Evolutionary conservation across 1,140 invertebrate species (phyloP).

Genomic region (Nephila pilipes): DNA sequence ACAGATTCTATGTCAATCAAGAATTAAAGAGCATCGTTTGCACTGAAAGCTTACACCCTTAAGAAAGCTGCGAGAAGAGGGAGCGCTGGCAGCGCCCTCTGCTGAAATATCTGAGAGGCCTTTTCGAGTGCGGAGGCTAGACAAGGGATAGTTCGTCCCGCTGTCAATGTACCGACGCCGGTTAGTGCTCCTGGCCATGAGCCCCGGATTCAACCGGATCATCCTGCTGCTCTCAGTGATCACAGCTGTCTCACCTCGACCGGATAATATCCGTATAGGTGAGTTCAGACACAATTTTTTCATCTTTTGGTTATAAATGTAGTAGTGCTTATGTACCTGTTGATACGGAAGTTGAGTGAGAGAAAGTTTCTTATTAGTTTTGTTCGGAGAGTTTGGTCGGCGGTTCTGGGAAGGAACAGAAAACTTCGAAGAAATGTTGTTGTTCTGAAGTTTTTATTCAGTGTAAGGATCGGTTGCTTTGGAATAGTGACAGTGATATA

Average conservation of each 20-base stretch:
- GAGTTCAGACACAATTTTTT: background rate
- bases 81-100: conserved; percentile 36
- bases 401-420: background rate
- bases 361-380: background rate
- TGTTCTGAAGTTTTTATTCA: too few relatives aligned
- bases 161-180: conserved; percentile 69
- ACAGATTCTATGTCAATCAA: conserved; percentile 11
- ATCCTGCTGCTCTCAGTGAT: conserved; percentile 36
- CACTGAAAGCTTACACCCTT: background rate
- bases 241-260: conserved; percentile 23
- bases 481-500: too few relatives aligned
- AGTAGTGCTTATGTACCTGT: background rate
- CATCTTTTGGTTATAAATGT: background rate
- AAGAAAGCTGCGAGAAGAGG: conserved; percentile 13
- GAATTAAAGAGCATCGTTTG: conserved; percentile 16
- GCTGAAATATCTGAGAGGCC: conserved; percentile 25
- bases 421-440: background rate
- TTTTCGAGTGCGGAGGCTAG: conserved; percentile 14
- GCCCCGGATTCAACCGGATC: conserved; percentile 56
- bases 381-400: background rate
- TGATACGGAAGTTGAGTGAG: background rate
- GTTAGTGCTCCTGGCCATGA: conserved; percentile 52
- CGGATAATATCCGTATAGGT: conserved; percentile 60
- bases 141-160: conserved; percentile 56
- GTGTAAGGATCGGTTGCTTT: too few relatives aligned